Percentiles rank a stretch among this genome's conserved stretches.
phyloP scores from a whole-genome alignment of 2,797 vertebrate species.

The Nannoperca obscura region DNA sequence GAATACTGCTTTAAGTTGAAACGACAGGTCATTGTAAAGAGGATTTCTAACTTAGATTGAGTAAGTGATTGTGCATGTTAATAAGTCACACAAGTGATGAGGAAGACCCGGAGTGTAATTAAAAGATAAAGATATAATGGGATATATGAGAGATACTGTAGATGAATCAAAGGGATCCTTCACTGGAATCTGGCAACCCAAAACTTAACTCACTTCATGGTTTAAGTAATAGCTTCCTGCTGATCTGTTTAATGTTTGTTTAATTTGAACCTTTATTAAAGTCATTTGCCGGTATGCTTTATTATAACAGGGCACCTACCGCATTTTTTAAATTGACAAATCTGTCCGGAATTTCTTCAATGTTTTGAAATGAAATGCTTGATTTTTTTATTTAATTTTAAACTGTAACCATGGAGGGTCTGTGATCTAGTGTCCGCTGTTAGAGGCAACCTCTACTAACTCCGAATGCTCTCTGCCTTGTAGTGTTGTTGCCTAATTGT shows the following conservation, averaged over 20 bases:
- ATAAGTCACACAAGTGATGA: not conserved
- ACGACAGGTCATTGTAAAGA: not conserved
- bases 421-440: conserved; percentile 5
- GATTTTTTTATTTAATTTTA: conserved; percentile 4
- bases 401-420: not conserved
- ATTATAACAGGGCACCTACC: not conserved
- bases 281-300: not conserved
- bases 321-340: not conserved
- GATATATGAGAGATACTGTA: not conserved
- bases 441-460: conserved; percentile 1
- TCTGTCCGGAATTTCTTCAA: not conserved
- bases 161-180: not conserved
- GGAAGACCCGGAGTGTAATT: not conserved
- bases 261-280: conserved; percentile 4
- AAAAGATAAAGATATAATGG: not conserved
- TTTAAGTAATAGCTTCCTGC: not conserved
- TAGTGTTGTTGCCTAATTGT: conserved; percentile 33
- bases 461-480: conserved; percentile 49
- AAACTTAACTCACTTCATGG: not conserved
- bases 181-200: not conserved
- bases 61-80: not conserved
- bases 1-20: not conserved
- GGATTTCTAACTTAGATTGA: not conserved
- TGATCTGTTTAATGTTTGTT: not conserved
- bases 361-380: conserved; percentile 40